A percentile compares a stretch with the other conserved stretches of the same genome.
Conservation (phyloP, 2,113 vertebrate genomes). For the Forbesichthys agassizii region DNA sequence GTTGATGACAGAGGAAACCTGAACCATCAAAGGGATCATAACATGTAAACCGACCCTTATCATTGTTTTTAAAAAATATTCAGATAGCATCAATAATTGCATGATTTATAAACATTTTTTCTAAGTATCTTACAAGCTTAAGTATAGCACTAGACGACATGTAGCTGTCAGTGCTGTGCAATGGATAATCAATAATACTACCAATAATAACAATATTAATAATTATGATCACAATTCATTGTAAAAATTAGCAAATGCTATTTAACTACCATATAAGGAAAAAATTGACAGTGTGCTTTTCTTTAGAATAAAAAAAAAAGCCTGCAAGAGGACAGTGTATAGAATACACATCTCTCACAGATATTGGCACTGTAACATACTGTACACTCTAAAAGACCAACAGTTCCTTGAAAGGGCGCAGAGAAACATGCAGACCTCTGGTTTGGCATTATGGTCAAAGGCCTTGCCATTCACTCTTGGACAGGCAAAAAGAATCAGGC, state of each 20-base stretch:
- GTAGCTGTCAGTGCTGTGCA: conserved; percentile 71
- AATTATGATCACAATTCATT: conserved; percentile 71
- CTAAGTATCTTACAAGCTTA: conserved; percentile 70
- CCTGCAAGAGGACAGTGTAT: conserved; percentile 50
- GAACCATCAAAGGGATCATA: conserved; percentile 59
- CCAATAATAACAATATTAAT: conserved; percentile 72
- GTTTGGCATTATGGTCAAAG: conserved; percentile 70
- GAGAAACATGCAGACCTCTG: conserved; percentile 71
- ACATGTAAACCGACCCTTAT: conserved; percentile 61
- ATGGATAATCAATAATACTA: conserved; percentile 70
- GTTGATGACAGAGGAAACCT: conserved; percentile 53
- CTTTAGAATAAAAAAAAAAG: conserved; percentile 35
- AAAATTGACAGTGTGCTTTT: conserved; percentile 75
- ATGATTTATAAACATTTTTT: conserved; percentile 71
- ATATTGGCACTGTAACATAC: conserved; percentile 74
- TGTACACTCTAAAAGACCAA: conserved; percentile 66
- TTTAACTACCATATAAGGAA: conserved; percentile 71
- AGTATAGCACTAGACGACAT: conserved; percentile 68
- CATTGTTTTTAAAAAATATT: conserved; percentile 64
- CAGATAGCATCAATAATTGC: conserved; percentile 65
- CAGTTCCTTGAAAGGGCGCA: conserved; percentile 55
- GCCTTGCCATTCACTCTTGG: conserved; percentile 66
- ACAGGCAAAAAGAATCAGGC: conserved; percentile 59
- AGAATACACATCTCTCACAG: conserved; percentile 62
- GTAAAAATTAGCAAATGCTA: conserved; percentile 76